Evolutionary conservation across 2,797 vertebrate genomes (phyloP).

Genomic region (Cercopithecus hamlyni): DNA sequence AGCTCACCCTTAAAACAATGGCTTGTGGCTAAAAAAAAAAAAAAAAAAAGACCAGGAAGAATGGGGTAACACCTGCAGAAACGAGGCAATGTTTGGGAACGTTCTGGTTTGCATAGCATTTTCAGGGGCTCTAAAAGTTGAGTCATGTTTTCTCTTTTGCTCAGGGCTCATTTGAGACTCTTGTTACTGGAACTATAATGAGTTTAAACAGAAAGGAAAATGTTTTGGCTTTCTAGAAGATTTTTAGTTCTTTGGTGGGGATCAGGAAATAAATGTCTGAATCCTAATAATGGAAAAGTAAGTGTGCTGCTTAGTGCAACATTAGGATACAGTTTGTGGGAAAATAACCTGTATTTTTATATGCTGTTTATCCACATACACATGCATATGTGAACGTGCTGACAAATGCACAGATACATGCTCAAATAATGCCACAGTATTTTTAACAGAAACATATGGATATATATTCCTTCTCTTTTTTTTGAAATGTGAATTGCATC

Average conservation of each 20-base stretch:
- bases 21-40: not conserved
- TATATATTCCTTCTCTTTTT: not conserved
- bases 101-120: not conserved
- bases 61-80: conserved; percentile 56
- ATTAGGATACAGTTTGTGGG: conserved; percentile 31
- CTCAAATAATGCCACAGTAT: conserved; percentile 54
- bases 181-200: not conserved
- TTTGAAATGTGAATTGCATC: conserved; percentile 45
- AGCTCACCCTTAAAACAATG: conserved; percentile 71
- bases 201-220: not conserved
- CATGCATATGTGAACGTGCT: not conserved
- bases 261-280: not conserved
- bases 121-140: conserved; percentile 2
- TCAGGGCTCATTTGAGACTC: not conserved
- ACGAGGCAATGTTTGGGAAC: not conserved
- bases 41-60: not conserved
- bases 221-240: not conserved
- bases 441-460: conserved; percentile 68
- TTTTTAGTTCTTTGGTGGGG: not conserved
- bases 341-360: conserved; percentile 61
- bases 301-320: not conserved
- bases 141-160: conserved; percentile 26
- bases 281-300: not conserved
- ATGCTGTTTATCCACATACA: conserved; percentile 64
- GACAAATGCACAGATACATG: conserved; percentile 17